phyloP scores from a whole-genome alignment of 2,797 vertebrate genomes.

The Gephyroberyx darwinii region DNA sequence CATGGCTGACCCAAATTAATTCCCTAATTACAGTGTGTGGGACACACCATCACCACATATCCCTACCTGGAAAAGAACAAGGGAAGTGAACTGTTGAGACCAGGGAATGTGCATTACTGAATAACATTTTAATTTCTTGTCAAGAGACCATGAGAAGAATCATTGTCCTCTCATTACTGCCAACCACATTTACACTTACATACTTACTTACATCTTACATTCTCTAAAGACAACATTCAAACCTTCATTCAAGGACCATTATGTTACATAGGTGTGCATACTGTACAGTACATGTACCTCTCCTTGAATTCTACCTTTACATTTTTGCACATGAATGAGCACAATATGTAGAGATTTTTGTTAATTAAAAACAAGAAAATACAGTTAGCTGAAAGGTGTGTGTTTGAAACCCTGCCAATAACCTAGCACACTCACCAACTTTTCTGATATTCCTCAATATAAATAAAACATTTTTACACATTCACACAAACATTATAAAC shows the following conservation, averaged over 20 bases:
- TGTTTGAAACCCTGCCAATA: slow-evolving; percentile 3
- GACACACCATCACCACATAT: slow-evolving; percentile 54
- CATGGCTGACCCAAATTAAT: slow-evolving; percentile 82
- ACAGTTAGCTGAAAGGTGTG: neutral
- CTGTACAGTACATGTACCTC: neutral
- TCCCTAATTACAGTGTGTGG: slow-evolving; percentile 73
- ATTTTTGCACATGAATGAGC: slow-evolving; percentile 4
- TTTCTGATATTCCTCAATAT: neutral
- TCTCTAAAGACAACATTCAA: neutral
- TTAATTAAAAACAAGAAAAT: slow-evolving; percentile 17
- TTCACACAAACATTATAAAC: no score
- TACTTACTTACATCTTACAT: no score
- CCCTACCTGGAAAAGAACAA: slow-evolving; percentile 22
- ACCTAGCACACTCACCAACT: neutral
- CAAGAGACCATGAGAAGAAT: neutral
- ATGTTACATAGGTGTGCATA: neutral
- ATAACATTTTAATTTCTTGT: neutral
- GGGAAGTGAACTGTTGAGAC: neutral
- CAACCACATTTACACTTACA: no score
- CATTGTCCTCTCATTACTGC: neutral
- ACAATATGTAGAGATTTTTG: neutral
- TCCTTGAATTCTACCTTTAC: neutral
- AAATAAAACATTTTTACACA: slow-evolving; percentile 3
- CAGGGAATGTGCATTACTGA: neutral
- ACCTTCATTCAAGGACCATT: neutral